Base-by-base conservation (phyloP, 2,888 invertebrate genomes). In the Chrysomela aeneicollis region DNA sequence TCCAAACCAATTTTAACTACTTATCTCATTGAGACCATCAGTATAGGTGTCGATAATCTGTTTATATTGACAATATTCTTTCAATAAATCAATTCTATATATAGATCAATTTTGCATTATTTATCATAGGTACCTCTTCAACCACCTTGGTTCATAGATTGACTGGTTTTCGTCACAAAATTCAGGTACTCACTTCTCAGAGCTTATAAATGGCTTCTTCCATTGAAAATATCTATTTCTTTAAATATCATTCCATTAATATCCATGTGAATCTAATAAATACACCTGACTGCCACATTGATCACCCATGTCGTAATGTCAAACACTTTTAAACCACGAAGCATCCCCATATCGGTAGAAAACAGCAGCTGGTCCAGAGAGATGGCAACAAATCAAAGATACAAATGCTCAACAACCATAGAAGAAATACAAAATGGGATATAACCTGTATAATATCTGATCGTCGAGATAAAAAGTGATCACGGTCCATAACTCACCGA, bases 381-480 rank as follows among this genome's bases (percentile, higher is more conserved):
- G 59, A 59, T 22, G 51, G 49, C 62, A 64, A 70, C 70, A 70
- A 70, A 70, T 70, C 70, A 70, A 66, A 64, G 66, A 61, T 63
- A 70, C 66, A 64, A 66, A 68, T 61, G 64, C 53, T 47, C 47
- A 58, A 53, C 64, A 64, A 55, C 62, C 58, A 61, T 54, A 54
- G 68, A 62, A 63, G 64, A 64, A 68, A 64, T 64, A 68, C 68
- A 70, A 70, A 70, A 42, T 42, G 68, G 66, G 66, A 61, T 66
- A 59, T 64, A 59, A 60, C 62, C 59, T 60, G 66, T 66, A 70
- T 70, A 68, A 70, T 70, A 68, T 63, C 66, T 64, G 67, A 63
- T 69, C 67, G 65, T 65, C 65, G 64, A 65, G 65, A 61, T 65
- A 67, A 69, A 66, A 69, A 68, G 68, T 69, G 65, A 71, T 71